Evolutionary conservation across 2,113 vertebrate genomes (phyloP).

Genomic region (Neogobius melanostomus): DNA sequence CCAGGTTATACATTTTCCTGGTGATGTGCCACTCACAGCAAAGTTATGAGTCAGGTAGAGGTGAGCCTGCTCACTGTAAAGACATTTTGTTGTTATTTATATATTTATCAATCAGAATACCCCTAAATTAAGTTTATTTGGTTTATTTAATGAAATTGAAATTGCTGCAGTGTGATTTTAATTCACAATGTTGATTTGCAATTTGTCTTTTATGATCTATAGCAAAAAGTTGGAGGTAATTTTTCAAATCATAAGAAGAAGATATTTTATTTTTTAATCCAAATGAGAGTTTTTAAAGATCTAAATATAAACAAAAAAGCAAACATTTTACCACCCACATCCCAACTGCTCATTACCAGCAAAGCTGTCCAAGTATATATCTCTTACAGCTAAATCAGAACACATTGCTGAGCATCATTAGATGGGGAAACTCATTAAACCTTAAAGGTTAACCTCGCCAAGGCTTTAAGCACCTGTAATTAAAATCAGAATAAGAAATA

Average conservation of each 20-base stretch:
- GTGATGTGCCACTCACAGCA: too few relatives aligned
- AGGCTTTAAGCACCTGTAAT: constrained; percentile 60
- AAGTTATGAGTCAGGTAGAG: too few relatives aligned
- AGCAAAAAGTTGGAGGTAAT: too few relatives aligned
- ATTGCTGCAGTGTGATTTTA: constrained; percentile 13
- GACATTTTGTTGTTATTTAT: too few relatives aligned
- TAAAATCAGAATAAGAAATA: constrained; percentile 54
- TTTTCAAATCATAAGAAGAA: too few relatives aligned
- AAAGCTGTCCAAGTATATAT: constrained; percentile 27
- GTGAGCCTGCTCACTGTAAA: too few relatives aligned
- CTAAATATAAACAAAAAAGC: background rate
- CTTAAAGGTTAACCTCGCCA: constrained; percentile 64
- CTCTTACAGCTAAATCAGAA: constrained; percentile 47
- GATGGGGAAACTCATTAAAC: constrained; percentile 56
- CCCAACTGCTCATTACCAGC: constrained; percentile 35
- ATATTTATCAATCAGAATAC: too few relatives aligned
- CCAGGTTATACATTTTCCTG: too few relatives aligned
- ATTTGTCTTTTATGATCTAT: constrained; percentile 30
- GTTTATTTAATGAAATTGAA: too few relatives aligned
- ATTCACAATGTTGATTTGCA: constrained; percentile 63
- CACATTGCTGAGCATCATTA: constrained; percentile 61
- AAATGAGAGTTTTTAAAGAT: background rate
- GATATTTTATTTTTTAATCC: too few relatives aligned
- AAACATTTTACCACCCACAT: background rate
- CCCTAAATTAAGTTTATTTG: too few relatives aligned